A percentile compares a stretch with the other conserved stretches of the same genome.
Evolutionary conservation across 2,888 invertebrate genomes (phyloP).

Genomic region (Agonopterix arenella): DNA sequence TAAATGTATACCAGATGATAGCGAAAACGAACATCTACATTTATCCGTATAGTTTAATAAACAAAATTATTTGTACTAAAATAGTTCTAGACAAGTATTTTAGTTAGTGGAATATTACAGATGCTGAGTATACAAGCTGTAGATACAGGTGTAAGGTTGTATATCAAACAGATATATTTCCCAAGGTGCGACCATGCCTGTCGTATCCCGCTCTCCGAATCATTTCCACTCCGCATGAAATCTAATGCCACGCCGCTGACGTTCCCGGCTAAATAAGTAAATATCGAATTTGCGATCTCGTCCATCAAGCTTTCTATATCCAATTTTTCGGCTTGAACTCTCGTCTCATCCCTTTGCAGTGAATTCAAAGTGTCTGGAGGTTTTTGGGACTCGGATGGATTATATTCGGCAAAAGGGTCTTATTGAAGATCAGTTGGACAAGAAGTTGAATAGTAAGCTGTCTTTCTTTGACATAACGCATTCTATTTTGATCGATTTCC

Average conservation of each 20-base stretch:
- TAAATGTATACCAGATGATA: too few species aligned
- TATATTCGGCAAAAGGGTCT: constrained; percentile 20
- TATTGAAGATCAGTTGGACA: background rate
- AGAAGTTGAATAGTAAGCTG: too few species aligned
- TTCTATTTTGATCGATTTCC: too few species aligned
- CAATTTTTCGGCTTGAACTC: constrained; percentile 34
- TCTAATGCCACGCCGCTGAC: constrained; percentile 19
- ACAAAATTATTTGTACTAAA: too few species aligned
- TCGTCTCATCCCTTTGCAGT: constrained; percentile 29
- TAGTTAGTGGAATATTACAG: too few species aligned
- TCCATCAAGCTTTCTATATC: constrained; percentile 43
- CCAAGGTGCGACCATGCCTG: constrained; percentile 3
- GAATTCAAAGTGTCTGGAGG: constrained; percentile 33
- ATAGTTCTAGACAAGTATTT: too few species aligned
- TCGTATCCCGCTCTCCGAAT: constrained; percentile 11
- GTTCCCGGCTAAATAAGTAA: constrained; percentile 25
- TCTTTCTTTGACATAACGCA: too few species aligned
- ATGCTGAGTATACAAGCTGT: too few species aligned
- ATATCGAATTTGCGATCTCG: constrained; percentile 32
- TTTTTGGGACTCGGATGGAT: constrained; percentile 26
- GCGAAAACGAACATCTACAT: too few species aligned
- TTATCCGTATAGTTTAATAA: too few species aligned
- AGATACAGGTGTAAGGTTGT: too few species aligned
- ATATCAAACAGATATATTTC: constrained; percentile 1
- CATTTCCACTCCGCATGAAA: constrained; percentile 24